Base-by-base conservation (phyloP, 2,888 invertebrate genomes). In the Brachyopa scutellaris region DNA sequence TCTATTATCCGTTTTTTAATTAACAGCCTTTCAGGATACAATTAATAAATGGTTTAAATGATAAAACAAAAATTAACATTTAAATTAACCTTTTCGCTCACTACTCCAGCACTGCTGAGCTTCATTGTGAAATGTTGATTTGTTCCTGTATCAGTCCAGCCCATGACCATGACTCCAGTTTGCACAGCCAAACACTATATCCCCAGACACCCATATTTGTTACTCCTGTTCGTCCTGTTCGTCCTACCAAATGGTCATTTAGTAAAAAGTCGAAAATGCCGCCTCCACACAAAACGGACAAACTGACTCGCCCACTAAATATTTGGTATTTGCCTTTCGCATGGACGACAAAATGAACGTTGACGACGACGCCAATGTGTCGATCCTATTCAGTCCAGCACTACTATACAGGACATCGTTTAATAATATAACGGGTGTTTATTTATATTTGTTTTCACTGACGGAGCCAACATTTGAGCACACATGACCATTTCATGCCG, bases 351-450 rank as follows among this genome's bases (percentile, higher is more conserved):
- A n/a, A n/a, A n/a, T n/a, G n/a, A n/a, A n/a, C n/a, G n/a, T n/a
- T n/a, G n/a, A n/a, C n/a, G n/a, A n/a, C n/a, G n/a, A n/a, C n/a
- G n/a, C n/a, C n/a, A n/a, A n/a, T n/a, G n/a, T 11, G 36, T 36
- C 11, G 5, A 11, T 36, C n/a, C 38, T 19, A 9, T 57, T 9
- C 40, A 40, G 40, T 51, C 33, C 47, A 17, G 26, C 47, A 45
- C 42, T 19, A 38, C 45, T 15, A n/a, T 8, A 36, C 64, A 59
- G 55, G 59, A 66, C 77, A 77, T 55, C 64, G 77, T 76, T 80
- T 77, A 82, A 82, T 82, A 70, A 77, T 77, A 77, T 59, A 70
- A 77, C 82, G 82, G 70, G 70, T 82, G 82, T 82, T 77, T 82
- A 82, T 82, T 82, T 82, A 82, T 77, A 77, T 82, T 82, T 77